These are phyloP conservation scores for Zaprionus africanus DNA, from an alignment of 1,140 invertebrate genomes.

Conservation along the genomic window DNA sequence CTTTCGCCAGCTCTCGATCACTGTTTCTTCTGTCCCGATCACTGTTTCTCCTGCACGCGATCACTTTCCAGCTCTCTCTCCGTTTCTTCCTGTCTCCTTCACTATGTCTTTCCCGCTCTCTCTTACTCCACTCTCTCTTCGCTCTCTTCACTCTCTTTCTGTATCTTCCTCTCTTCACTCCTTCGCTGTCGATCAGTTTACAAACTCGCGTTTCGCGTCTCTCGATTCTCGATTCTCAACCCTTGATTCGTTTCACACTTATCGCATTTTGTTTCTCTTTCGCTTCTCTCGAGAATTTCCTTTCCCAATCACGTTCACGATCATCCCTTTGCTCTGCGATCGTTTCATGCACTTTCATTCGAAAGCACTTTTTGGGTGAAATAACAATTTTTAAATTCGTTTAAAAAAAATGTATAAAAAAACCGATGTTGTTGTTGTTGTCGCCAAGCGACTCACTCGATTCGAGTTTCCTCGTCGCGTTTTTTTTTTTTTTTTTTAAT, in stretches of 20 bases:
- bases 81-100: too few species aligned
- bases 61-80: background rate
- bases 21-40: too few species aligned
- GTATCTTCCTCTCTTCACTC: background rate
- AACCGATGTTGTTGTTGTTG: background rate
- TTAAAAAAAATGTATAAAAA: conserved; percentile 22
- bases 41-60: too few species aligned
- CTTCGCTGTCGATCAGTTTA: background rate
- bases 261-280: conserved; percentile 25
- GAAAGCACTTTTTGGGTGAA: conserved; percentile 9
- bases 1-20: background rate
- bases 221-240: background rate
- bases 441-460: background rate
- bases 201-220: background rate
- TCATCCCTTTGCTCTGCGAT: conserved; percentile 21
- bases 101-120: background rate
- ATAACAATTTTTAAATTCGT: conserved; percentile 7
- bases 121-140: too few species aligned
- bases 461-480: conserved; percentile 13
- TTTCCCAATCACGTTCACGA: conserved; percentile 27
- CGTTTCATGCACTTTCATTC: conserved; percentile 70
- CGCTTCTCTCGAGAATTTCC: conserved; percentile 6
- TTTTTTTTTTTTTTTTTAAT: background rate
- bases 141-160: background rate
- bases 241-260: background rate